Conservation (phyloP, 1,140 invertebrate species). For the Diploscapter pachys region DNA sequence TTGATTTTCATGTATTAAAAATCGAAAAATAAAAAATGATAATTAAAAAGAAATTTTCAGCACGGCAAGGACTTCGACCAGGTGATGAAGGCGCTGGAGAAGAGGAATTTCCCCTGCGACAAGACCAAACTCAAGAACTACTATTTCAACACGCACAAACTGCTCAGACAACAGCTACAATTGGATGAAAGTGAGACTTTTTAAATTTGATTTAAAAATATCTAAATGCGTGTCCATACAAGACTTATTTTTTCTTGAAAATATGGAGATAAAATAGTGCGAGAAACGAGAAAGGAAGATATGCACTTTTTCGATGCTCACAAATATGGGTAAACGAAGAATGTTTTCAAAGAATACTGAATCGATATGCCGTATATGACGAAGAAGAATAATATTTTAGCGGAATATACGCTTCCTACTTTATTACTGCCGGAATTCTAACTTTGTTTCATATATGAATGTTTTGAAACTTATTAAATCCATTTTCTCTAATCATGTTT, state of each 20-base stretch:
- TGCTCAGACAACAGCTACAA: neutral
- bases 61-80: slow-evolving; percentile 52
- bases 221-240: neutral
- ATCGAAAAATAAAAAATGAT: neutral
- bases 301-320: neutral
- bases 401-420: too few species aligned
- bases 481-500: too few species aligned
- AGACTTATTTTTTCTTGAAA: too few species aligned
- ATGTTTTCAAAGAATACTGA: too few species aligned
- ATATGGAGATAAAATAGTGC: neutral
- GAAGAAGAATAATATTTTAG: too few species aligned
- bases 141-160: slow-evolving; percentile 46
- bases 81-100: slow-evolving; percentile 42
- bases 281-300: neutral
- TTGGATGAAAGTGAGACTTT: neutral
- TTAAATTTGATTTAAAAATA: slow-evolving; percentile 1
- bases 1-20: neutral
- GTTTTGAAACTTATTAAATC: too few species aligned
- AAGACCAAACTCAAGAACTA: slow-evolving; percentile 49
- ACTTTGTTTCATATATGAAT: too few species aligned
- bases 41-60: slow-evolving; percentile 25
- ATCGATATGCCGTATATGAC: too few species aligned
- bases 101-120: slow-evolving; percentile 44
- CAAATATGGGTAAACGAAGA: too few species aligned
- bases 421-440: too few species aligned